Conservation (phyloP, 2,797 vertebrate species). For the Enteromius mattozi region DNA sequence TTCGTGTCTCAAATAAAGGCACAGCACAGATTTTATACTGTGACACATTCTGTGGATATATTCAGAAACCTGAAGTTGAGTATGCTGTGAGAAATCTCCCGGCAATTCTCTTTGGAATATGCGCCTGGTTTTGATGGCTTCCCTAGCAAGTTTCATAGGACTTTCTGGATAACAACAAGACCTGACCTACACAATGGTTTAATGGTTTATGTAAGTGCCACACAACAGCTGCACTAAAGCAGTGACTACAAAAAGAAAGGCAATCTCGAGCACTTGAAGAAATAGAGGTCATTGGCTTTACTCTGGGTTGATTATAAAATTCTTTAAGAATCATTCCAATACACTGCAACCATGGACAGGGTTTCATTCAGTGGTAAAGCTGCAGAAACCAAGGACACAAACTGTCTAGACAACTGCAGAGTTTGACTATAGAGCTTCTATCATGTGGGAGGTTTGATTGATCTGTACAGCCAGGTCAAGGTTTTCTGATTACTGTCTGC, state of each 20-base stretch:
- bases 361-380: conserved; percentile 11
- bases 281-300: conserved; percentile 13
- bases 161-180: conserved; percentile 15
- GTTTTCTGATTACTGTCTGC: conserved; percentile 46
- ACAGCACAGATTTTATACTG: not conserved
- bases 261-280: conserved; percentile 12
- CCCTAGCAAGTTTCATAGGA: not conserved
- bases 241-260: conserved; percentile 2
- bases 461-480: conserved; percentile 47
- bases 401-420: conserved; percentile 44
- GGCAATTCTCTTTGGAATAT: not conserved
- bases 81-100: not conserved
- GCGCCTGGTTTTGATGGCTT: conserved; percentile 12
- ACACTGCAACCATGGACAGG: not conserved
- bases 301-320: conserved; percentile 25
- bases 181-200: conserved; percentile 12
- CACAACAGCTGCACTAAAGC: conserved; percentile 16
- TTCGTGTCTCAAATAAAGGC: not conserved
- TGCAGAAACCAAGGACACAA: conserved; percentile 25
- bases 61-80: conserved; percentile 3
- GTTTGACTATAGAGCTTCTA: conserved; percentile 33
- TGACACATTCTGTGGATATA: not conserved
- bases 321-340: not conserved
- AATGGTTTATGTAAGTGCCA: conserved; percentile 34
- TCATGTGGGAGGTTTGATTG: conserved; percentile 44